phyloP scores from a whole-genome alignment of 2,888 invertebrate genomes.

The Ochlodes sylvanus region DNA sequence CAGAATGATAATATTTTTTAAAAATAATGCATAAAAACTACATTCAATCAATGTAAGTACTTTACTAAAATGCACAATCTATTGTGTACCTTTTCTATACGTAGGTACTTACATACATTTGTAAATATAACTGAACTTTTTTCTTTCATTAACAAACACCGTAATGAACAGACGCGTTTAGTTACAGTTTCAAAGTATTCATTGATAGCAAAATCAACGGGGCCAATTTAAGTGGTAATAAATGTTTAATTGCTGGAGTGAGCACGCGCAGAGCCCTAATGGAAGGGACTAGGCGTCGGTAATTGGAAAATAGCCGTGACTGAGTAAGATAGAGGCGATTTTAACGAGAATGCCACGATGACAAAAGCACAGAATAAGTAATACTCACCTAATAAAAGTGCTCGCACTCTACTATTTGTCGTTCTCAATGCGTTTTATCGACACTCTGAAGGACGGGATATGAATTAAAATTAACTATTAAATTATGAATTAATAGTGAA shows the following conservation, averaged over 20 bases:
- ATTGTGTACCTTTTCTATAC: too few relatives aligned
- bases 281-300: constrained; percentile 51
- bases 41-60: too few relatives aligned
- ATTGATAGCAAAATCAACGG: constrained; percentile 46
- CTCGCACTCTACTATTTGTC: constrained; percentile 1
- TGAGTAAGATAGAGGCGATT: constrained; percentile 32
- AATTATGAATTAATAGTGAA: too few relatives aligned
- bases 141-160: neutral
- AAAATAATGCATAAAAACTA: too few relatives aligned
- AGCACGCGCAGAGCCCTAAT: constrained; percentile 58
- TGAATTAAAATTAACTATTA: too few relatives aligned
- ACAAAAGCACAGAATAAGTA: too few relatives aligned
- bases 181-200: constrained; percentile 14
- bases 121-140: too few relatives aligned
- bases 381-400: too few relatives aligned
- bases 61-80: too few relatives aligned
- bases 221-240: constrained; percentile 63
- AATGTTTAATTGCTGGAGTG: constrained; percentile 60
- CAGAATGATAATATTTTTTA: too few relatives aligned
- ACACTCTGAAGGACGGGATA: neutral
- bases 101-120: too few relatives aligned
- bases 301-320: constrained; percentile 50
- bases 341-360: constrained; percentile 23
- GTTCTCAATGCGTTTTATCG: neutral
- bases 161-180: constrained; percentile 9